These are phyloP conservation scores for Dicaeum eximium DNA, from an alignment of 2,113 vertebrate species.

Conservation along the genomic window DNA sequence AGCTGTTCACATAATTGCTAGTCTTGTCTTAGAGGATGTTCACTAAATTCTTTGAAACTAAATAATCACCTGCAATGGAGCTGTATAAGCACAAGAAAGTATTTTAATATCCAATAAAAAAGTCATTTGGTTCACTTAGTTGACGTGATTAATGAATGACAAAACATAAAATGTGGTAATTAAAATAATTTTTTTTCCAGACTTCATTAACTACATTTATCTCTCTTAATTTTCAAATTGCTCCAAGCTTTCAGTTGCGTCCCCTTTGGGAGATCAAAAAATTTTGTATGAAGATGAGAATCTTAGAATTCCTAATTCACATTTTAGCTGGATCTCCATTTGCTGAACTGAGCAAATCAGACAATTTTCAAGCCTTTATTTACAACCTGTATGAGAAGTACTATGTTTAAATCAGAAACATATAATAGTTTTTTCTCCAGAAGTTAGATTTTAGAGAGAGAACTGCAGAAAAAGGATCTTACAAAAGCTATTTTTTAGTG, in stretches of 20 bases:
- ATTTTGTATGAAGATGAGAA: not conserved
- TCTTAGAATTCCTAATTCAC: not conserved
- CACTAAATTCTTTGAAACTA: not conserved
- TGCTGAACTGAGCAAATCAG: not conserved
- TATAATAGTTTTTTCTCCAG: not conserved
- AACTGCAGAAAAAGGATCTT: not conserved
- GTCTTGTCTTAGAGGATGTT: not conserved
- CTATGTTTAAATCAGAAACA: not conserved
- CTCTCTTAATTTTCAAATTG: not conserved
- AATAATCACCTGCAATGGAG: not conserved
- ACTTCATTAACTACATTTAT: conserved; percentile 25
- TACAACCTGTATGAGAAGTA: not conserved
- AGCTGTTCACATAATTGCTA: not conserved
- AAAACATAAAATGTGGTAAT: not conserved
- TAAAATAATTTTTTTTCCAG: not conserved
- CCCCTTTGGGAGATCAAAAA: not conserved
- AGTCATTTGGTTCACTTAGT: not conserved
- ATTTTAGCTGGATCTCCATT: not conserved
- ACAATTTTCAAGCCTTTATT: not conserved
- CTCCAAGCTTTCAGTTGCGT: not conserved
- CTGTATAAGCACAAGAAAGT: not conserved
- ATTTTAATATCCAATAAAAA: not conserved
- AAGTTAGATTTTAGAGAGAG: not conserved
- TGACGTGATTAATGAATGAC: not conserved
- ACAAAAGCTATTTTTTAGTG: not conserved